Evolutionary conservation across 2,113 vertebrate species (phyloP).

Genomic region (Eublepharis macularius): DNA sequence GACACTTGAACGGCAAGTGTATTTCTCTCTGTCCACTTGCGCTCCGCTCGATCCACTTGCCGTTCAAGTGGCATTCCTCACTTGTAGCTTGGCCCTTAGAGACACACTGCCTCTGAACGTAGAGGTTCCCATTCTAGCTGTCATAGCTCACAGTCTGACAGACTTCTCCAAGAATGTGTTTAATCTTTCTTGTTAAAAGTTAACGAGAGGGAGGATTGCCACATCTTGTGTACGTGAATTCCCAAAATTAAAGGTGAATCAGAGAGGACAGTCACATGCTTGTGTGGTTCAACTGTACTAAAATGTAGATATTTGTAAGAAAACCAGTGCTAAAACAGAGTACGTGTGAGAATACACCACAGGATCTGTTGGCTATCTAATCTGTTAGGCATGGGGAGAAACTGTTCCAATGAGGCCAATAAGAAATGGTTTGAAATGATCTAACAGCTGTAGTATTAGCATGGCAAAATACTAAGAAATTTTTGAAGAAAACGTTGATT

Average conservation of each 20-base stretch:
- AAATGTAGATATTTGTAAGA: background rate
- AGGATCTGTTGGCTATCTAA: background rate
- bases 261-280: background rate
- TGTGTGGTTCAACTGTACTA: background rate
- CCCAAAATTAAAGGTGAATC: background rate
- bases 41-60: too few species aligned
- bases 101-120: too few species aligned
- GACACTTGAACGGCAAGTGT: too few species aligned
- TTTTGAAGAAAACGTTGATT: background rate
- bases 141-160: too few species aligned
- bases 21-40: too few species aligned
- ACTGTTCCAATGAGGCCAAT: background rate
- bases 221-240: background rate
- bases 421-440: background rate
- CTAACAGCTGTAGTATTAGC: background rate
- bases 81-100: too few species aligned
- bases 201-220: too few species aligned
- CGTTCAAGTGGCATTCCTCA: too few species aligned
- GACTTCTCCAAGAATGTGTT: too few species aligned
- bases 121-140: too few species aligned
- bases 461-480: background rate
- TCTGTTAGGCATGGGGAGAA: too few species aligned
- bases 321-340: background rate
- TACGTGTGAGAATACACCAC: fast-evolving
- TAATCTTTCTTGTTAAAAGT: too few species aligned